Evolutionary conservation across 1,140 invertebrate species (phyloP).

Genomic region (Hormaphis cornu): DNA sequence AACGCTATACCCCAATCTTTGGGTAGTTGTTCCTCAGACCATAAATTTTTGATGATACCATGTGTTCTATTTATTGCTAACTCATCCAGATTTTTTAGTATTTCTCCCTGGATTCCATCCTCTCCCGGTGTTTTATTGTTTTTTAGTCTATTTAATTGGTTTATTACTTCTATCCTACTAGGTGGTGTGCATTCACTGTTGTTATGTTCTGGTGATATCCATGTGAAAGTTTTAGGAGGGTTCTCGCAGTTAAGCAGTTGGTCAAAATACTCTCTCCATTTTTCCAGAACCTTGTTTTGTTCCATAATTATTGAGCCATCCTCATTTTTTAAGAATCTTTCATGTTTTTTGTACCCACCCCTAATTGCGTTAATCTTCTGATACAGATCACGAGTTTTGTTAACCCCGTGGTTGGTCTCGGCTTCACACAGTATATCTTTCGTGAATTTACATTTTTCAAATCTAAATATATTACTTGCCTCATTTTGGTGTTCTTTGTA

Average conservation of each 20-base stretch:
- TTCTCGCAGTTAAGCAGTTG: not conserved
- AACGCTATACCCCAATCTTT: not conserved
- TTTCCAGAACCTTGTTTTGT: not conserved
- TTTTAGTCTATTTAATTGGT: not conserved
- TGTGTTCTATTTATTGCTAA: not conserved
- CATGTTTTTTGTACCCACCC: not conserved
- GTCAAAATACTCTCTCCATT: not conserved
- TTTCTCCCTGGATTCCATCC: not conserved
- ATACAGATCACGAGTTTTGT: not conserved
- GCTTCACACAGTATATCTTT: not conserved
- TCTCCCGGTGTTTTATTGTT: not conserved
- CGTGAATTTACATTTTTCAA: not conserved
- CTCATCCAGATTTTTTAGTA: not conserved
- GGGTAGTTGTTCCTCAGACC: not conserved
- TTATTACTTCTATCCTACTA: not conserved
- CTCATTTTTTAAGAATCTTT: slow-evolving; percentile 5
- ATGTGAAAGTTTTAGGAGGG: not conserved
- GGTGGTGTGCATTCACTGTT: not conserved
- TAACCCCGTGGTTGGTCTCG: not conserved
- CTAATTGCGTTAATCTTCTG: not conserved
- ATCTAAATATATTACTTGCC: not conserved
- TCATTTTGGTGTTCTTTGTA: not conserved
- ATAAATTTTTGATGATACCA: not conserved
- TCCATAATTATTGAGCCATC: not conserved
- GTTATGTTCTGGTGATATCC: not conserved